Percentiles rank a stretch among this genome's conserved stretches.
These are phyloP conservation scores for Gryllus longicercus DNA, from an alignment of 2,888 invertebrate genomes.

Conservation along the genomic window DNA sequence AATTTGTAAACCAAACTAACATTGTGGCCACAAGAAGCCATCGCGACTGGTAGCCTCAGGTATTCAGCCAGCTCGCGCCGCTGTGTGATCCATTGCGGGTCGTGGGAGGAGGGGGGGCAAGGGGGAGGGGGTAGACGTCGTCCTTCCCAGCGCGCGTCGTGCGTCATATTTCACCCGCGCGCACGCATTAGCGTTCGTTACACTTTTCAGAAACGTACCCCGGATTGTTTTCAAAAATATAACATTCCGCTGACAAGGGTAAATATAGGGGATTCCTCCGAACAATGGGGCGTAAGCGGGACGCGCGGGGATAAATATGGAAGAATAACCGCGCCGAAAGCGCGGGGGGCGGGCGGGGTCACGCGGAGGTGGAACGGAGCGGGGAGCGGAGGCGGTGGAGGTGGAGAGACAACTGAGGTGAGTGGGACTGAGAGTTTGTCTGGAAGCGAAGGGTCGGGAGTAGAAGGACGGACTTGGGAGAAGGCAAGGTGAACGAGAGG, in stretches of 20 bases:
- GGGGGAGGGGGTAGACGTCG: no score
- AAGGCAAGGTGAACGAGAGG: no score
- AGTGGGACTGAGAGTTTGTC: not conserved
- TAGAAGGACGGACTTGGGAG: no score
- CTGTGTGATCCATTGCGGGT: no score
- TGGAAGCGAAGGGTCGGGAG: no score
- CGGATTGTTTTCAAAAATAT: slow-evolving; percentile 17
- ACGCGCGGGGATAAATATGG: not conserved
- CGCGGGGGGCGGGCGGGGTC: no score
- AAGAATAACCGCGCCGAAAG: not conserved
- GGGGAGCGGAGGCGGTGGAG: not conserved
- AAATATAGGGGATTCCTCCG: not conserved
- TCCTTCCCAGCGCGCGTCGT: not conserved
- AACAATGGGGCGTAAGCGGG: slow-evolving; percentile 2
- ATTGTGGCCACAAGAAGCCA: no score
- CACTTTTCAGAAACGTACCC: slow-evolving; percentile 2
- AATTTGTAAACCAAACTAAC: no score
- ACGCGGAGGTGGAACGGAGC: not conserved
- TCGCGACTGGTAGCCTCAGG: no score
- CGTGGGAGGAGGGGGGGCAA: no score
- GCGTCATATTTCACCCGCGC: not conserved
- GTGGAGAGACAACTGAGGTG: not conserved
- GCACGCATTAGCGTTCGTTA: slow-evolving; percentile 5
- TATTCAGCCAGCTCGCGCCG: no score
- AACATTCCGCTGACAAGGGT: slow-evolving; percentile 6